Base-by-base conservation (phyloP, 30 jellyfish, hydroid and myxozoan genomes). In the Nemopilema nomurai region DNA sequence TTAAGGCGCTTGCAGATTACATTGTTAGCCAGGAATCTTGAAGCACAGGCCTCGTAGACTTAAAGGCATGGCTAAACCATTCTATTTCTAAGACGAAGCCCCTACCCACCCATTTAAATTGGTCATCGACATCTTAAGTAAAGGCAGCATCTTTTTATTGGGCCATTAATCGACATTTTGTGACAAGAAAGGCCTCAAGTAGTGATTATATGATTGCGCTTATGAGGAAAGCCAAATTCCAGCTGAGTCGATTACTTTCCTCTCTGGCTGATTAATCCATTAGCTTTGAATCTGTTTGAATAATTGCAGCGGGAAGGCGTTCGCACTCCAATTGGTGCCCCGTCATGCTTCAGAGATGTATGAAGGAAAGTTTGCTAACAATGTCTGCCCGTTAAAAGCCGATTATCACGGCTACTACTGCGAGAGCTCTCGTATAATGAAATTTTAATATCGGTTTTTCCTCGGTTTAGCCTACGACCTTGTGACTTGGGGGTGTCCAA, bases 251-350 rank as follows among this genome's bases (percentile, higher is more conserved):
- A n/a, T 76, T 20, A 21, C 67, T 20, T 16, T n/a, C 28, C 21
- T 0, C 66, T 23, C 75, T 50, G 51, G 33, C 57, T 49, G 74
- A 65, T 76, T 24, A 76, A 76, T 76, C 85, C 67, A 76, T 76
- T 7, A 18, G 66, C 32, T 20, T 76, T 76, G 74, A 51, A 51
- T 76, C n/a, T 29, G 17, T 41, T 51, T 76, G 74, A 52, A 41
- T 30, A 19, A 49, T 23, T 23, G 66, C 85, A 76, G 85, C 71
- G 64, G 64, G 85, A 26, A 49, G 6, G 29, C 9, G 53, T 23
- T 0, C 51, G 32, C 76, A 1, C 0, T 67, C 50, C 33, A 22
- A 67, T 18, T 19, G 76, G 23, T 23, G 23, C 16, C 76, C 30
- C 50, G 76, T 32, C 20, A 22, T 28, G 76, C 33, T 23, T 28